Evolutionary conservation across 2,113 vertebrate species (phyloP), one percentile per base, ranked within the genome.

Genomic region (Cyprinodon brontotheroides): DNA sequence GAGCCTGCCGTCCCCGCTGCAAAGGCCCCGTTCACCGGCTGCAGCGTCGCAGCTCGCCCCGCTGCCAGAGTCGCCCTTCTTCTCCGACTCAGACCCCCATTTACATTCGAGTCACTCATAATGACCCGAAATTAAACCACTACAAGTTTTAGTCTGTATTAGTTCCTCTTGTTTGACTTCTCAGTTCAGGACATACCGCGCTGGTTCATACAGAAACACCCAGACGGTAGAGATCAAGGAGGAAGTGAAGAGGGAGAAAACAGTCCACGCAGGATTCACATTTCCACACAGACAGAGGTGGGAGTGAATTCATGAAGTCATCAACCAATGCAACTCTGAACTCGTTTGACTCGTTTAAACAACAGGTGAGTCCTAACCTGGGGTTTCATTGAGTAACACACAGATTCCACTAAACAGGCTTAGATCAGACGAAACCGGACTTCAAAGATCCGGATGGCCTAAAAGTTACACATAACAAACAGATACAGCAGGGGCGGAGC

Each of bases 51-150:
- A 1, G 22, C 38, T 65, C 60, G 69, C 61, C 13, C 22, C 70
- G 63, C 57, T 11, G 80, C 13, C 0, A 89, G 40, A 6, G 86
- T 85, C 43, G 85, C 83, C 43, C 91, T 86, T 61, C 90, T 89
- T 70, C 78, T 59, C 68, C 74, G 89, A 14, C 43, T 39, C 0
- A 7, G 7, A 41, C 61, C 37, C 78, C 62, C 71, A n/a, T 8
- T 29, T n/a, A 38, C 38, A 8, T 70, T 77, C 62, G 60, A 61
- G 36, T 88, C 89, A 1, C 48, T 81, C 91, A 93, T 92, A n/a
- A 20, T 68, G 64, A 15, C 47, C 7, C 8, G n/a, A 1, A 8
- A 11, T 3, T 12, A 20, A 61, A 67, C 11, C n/a, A 9, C n/a
- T 13, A 41, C 2, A 29, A 50, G 14, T 15, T 40, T 14, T 5